These are phyloP conservation scores for Eulemur rubriventer DNA, from an alignment of 2,797 vertebrate species.

Conservation along the genomic window DNA sequence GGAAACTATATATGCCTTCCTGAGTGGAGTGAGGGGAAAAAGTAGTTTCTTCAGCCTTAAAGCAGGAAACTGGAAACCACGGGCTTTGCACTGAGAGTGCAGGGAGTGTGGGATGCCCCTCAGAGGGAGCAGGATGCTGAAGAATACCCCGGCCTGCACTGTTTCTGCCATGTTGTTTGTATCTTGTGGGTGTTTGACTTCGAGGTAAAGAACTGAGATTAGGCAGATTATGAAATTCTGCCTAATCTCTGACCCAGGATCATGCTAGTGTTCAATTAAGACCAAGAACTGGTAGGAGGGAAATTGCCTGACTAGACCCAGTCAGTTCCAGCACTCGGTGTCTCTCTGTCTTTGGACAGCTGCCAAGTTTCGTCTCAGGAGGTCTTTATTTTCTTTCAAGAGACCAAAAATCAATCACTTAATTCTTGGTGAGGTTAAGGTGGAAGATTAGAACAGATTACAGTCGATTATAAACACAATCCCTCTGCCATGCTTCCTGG, in stretches of 20 bases:
- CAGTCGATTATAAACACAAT: slow-evolving; percentile 83
- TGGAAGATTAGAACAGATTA: slow-evolving; percentile 82
- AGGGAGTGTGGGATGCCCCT: neutral
- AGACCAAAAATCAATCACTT: slow-evolving; percentile 84
- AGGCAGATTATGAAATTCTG: neutral
- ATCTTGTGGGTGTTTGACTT: neutral
- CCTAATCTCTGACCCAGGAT: neutral
- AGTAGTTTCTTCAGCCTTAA: neutral
- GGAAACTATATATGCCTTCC: neutral
- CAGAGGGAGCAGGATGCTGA: neutral
- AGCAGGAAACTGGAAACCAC: neutral
- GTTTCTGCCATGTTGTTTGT: neutral
- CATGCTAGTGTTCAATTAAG: neutral
- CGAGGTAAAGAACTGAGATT: neutral
- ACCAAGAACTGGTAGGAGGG: neutral
- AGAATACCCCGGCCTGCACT: neutral
- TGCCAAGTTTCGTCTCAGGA: slow-evolving; percentile 77
- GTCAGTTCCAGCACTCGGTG: neutral
- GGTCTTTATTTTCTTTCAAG: slow-evolving; percentile 82
- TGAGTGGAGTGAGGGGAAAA: neutral
- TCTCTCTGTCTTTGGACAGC: slow-evolving; percentile 73
- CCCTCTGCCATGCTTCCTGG: slow-evolving; percentile 79
- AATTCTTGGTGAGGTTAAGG: slow-evolving; percentile 66
- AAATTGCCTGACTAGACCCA: slow-evolving; percentile 22
- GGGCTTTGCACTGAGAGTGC: neutral